These are phyloP conservation scores for Thereva unica DNA, from an alignment of 2,888 invertebrate species.

Conservation along the genomic window DNA sequence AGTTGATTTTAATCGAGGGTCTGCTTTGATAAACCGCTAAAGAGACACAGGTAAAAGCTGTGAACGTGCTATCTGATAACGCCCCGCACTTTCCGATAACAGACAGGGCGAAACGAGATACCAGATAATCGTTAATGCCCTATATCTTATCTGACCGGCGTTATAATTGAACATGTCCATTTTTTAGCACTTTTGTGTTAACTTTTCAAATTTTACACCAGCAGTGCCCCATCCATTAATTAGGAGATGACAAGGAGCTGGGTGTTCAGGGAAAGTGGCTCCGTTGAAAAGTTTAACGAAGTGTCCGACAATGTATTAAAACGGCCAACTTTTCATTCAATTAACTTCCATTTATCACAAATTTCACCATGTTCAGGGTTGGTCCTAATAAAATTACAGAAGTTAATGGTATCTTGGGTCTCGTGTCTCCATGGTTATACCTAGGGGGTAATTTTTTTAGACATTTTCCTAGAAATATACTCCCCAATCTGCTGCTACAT, in stretches of 20 bases:
- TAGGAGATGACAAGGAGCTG: conserved; percentile 28
- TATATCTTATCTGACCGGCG: conserved; percentile 12
- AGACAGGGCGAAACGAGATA: not conserved
- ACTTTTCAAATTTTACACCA: conserved; percentile 25
- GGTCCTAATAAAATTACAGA: too few relatives aligned
- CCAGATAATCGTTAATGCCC: not conserved
- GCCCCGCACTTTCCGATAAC: not conserved
- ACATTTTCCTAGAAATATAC: too few relatives aligned
- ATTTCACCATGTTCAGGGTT: too few relatives aligned
- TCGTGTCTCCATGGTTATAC: too few relatives aligned
- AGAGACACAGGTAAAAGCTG: not conserved
- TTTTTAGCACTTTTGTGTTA: conserved; percentile 27
- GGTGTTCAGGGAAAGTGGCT: conserved; percentile 18
- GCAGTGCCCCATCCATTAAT: conserved; percentile 27
- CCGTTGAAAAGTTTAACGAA: conserved; percentile 27
- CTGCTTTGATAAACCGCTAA: conserved; percentile 7
- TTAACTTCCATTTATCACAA: conserved; percentile 12
- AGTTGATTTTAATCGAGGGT: conserved; percentile 20
- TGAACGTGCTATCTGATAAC: not conserved
- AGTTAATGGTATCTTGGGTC: too few relatives aligned
- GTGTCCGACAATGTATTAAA: conserved; percentile 26
- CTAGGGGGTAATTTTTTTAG: too few relatives aligned
- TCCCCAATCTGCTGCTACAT: too few relatives aligned
- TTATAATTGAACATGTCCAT: conserved; percentile 13
- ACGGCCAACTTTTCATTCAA: conserved; percentile 24